These are phyloP conservation scores for Chrosomus eos DNA, from an alignment of 2,797 vertebrate species.

Conservation along the genomic window DNA sequence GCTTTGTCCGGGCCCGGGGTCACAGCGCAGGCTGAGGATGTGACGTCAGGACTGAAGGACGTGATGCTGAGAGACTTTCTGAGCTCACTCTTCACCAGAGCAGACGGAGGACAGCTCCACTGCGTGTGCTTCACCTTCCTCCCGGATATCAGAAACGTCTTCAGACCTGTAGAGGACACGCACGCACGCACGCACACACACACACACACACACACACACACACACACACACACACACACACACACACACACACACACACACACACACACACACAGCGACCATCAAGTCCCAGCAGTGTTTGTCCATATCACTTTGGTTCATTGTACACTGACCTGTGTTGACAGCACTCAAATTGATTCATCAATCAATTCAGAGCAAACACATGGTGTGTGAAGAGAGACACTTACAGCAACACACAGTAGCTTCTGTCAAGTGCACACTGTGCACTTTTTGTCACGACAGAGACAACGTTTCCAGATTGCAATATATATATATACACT, in stretches of 20 bases:
- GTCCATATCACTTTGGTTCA: conserved; percentile 1
- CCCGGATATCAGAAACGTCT: conserved; percentile 94
- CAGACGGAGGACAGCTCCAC: conserved; percentile 62
- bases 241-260: conserved; percentile 45
- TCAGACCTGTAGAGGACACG: conserved; percentile 81
- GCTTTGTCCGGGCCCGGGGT: background rate
- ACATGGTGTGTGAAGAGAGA: conserved; percentile 11
- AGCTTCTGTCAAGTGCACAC: background rate
- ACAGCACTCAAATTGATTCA: conserved; percentile 34
- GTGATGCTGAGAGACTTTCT: conserved; percentile 54
- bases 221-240: conserved; percentile 48
- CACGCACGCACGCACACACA: too few species aligned
- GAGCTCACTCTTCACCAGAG: conserved; percentile 3
- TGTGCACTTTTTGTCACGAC: background rate
- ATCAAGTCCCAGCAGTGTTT: conserved; percentile 9
- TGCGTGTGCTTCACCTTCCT: conserved; percentile 82
- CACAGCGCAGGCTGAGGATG: conserved; percentile 49
- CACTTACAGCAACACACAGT: background rate
- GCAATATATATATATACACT: too few species aligned
- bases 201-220: conserved; percentile 41
- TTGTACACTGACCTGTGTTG: conserved; percentile 20
- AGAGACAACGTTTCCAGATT: background rate
- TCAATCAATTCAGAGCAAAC: conserved; percentile 22
- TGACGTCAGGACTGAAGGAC: conserved; percentile 72
- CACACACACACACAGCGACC: conserved; percentile 25